Evolutionary conservation across 2,888 invertebrate genomes (phyloP).

Genomic region (Ochropleura leucogaster): DNA sequence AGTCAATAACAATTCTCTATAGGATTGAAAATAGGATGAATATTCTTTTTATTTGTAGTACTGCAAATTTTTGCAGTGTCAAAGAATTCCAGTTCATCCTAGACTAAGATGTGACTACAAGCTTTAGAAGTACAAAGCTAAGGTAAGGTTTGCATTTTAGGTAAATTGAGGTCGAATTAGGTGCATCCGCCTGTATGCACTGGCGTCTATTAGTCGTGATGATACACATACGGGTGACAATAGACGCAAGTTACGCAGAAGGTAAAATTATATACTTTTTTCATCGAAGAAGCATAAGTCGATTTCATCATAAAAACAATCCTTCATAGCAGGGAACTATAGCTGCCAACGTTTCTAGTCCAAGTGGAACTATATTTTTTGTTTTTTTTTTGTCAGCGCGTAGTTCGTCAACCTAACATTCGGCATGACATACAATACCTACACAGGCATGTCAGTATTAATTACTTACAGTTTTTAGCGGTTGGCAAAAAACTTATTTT

Average conservation of each 20-base stretch:
- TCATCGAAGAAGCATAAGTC: background rate
- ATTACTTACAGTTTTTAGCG: constrained; percentile 61
- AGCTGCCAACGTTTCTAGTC: background rate
- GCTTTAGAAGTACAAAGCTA: background rate
- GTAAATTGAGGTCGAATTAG: background rate
- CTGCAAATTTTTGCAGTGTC: background rate
- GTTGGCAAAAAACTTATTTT: constrained; percentile 69
- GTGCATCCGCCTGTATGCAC: background rate
- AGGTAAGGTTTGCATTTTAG: background rate
- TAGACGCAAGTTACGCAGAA: background rate
- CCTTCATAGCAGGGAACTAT: background rate
- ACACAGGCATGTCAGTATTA: constrained; percentile 67
- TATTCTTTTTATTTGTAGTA: too few relatives aligned
- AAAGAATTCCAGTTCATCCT: too few relatives aligned
- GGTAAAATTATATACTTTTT: background rate
- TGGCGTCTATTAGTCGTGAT: background rate
- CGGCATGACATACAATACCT: constrained; percentile 66
- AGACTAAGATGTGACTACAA: background rate
- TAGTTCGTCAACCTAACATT: constrained; percentile 68
- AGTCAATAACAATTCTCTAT: background rate
- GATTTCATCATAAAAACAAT: background rate
- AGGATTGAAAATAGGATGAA: background rate
- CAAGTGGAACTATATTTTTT: constrained; percentile 23
- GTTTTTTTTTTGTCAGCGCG: constrained; percentile 8
- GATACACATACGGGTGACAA: background rate